Conservation (phyloP, 2,888 invertebrate genomes). For the Protodeltote pygarga region DNA sequence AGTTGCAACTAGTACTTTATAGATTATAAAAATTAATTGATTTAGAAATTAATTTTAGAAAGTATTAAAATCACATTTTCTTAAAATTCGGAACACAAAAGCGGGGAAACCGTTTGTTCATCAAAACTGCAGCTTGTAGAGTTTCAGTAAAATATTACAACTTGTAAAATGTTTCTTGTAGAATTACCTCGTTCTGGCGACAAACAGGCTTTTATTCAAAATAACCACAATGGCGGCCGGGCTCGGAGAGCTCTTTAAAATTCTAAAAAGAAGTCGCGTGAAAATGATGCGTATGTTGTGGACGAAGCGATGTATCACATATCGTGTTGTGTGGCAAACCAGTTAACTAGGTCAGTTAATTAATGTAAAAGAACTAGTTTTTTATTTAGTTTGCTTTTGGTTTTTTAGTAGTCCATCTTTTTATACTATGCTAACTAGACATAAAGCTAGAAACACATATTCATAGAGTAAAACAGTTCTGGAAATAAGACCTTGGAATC, state of each 20-base stretch:
- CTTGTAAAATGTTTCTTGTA: slow-evolving; percentile 20
- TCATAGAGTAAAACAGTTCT: too few relatives aligned
- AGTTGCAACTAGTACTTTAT: too few relatives aligned
- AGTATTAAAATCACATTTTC: too few relatives aligned
- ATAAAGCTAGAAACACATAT: too few relatives aligned
- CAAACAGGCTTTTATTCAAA: slow-evolving; percentile 41
- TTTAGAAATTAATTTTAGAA: too few relatives aligned
- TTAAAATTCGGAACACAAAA: too few relatives aligned
- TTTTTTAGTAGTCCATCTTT: slow-evolving; percentile 17
- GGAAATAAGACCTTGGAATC: too few relatives aligned
- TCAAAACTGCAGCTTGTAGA: too few relatives aligned
- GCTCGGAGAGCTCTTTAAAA: slow-evolving; percentile 50
- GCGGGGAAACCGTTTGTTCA: too few relatives aligned
- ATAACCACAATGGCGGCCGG: slow-evolving; percentile 47
- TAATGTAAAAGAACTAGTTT: slow-evolving; percentile 41
- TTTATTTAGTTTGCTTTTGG: slow-evolving; percentile 11
- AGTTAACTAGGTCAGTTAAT: slow-evolving; percentile 47
- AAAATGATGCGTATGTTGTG: slow-evolving; percentile 45
- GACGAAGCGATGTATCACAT: slow-evolving; percentile 23
- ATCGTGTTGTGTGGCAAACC: slow-evolving; percentile 34
- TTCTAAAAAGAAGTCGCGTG: slow-evolving; percentile 48
- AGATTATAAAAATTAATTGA: too few relatives aligned
- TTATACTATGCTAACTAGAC: too few relatives aligned
- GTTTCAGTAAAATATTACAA: slow-evolving; percentile 23
- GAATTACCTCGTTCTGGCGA: slow-evolving; percentile 39